Evolutionary conservation across 2,888 invertebrate genomes (phyloP).

Genomic region (Lithophane semibrunnea): DNA sequence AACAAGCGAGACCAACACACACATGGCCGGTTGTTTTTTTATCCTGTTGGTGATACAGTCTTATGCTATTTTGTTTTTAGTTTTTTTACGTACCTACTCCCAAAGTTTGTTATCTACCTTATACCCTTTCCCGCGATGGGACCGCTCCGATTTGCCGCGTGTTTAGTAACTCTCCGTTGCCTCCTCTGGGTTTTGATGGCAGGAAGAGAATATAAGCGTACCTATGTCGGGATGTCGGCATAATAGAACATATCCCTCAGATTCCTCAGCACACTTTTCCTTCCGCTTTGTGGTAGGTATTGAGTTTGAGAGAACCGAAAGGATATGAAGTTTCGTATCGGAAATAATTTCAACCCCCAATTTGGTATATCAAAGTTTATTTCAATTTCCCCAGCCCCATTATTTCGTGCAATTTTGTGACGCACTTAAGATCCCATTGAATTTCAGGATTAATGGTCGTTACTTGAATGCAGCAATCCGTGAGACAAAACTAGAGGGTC

Average conservation of each 20-base stretch:
- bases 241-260: constrained; percentile 49
- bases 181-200: constrained; percentile 46
- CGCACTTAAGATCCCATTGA: constrained; percentile 68
- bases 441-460: constrained; percentile 76
- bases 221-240: constrained; percentile 19
- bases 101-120: constrained; percentile 31
- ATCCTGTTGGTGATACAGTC: constrained; percentile 20
- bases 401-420: constrained; percentile 58
- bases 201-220: constrained; percentile 44
- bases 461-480: constrained; percentile 76
- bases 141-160: constrained; percentile 30
- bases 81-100: constrained; percentile 39
- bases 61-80: constrained; percentile 40
- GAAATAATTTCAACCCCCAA: constrained; percentile 29
- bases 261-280: constrained; percentile 26
- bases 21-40: constrained; percentile 18
- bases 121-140: constrained; percentile 21
- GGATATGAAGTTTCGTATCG: constrained; percentile 11
- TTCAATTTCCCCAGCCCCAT: constrained; percentile 36
- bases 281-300: constrained; percentile 23
- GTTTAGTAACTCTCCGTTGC: constrained; percentile 43
- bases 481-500: constrained; percentile 81
- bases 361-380: constrained; percentile 16
- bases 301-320: neutral
- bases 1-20: neutral